Base-by-base conservation (phyloP, 2,888 invertebrate genomes). In the Cheilosia variabilis region DNA sequence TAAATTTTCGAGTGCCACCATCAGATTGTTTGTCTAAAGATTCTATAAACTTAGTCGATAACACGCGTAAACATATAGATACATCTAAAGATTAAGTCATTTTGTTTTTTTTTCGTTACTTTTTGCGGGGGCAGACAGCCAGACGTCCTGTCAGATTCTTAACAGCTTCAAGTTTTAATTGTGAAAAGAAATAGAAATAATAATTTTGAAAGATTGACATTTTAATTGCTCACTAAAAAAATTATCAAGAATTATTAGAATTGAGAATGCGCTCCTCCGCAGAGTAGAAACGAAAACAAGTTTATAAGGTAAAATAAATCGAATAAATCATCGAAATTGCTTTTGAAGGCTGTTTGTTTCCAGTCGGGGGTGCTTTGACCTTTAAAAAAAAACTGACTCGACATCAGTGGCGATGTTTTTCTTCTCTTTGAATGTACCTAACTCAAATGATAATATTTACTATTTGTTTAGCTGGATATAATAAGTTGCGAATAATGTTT, bases 1-100 rank as follows among this genome's bases (percentile, higher is more conserved):
- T 31, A 19, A 19, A 19, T n/a, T 45, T 43, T 57, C 55, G 57
- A 68, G 57, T 22, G 43, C 19, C 15, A 2, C 34, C 19, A 19
- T 72, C 52, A 62, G 52, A 58, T 37, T 62, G 19, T 53, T 50
- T 52, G 50, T 6, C 17, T 24, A 19, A 62, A 37, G 50, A 53
- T 31, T 62, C 43, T 27, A 27, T 10, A n/a, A 58, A 31, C 41
- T 52, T 37, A 60, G 60, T 31, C 57, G 22, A 58, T 71, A 41
- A 58, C n/a, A 47, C 34, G 24, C n/a, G 17, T 9, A 17, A 52
- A 50, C 52, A 24, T 10, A 2, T 13, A 24, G 10, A 53, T 7
- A 4, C 41, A 47, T 63, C 31, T 10, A 53, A 52, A 43, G 19
- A 41, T 43, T 47, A 50, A 27, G 47, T 24, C 17, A 31, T 47